Evolutionary conservation across 2,113 vertebrate species (phyloP), one percentile per base, ranked within the genome.

Genomic region (Corapipo altera): DNA sequence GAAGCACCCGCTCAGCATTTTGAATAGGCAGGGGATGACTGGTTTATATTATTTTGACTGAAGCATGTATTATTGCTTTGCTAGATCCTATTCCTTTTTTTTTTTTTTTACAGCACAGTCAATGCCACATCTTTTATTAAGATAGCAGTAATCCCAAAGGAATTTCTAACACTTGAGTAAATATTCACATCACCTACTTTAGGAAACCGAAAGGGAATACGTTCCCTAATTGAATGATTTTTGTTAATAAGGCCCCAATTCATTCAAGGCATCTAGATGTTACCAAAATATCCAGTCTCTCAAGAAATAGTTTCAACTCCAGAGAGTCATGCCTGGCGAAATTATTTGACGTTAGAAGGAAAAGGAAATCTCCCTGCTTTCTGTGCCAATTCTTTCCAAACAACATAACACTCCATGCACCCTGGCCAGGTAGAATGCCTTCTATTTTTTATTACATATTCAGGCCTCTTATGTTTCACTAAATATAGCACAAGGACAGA

Each of bases 121-220:
- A 82, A 11, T 44, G 8, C 27, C 1, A 0, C 2, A 6, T 61
- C 54, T 82, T 83, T 70, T 55, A 79, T 83, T 81, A 75, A 85
- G 35, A 28, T 9, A 27, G 51, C 51, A 9, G 51, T 27, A 52
- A 52, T 52, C 51, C 51, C 51, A 52, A 16, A 52, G 51, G 51
- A 52, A 52, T 27, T 9, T 52, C 51, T 91, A 65, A n/a, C 21
- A 5, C 39, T 84, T 78, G 49, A 86, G 69, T 61, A 91, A 91
- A 91, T 28, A 93, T 22, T 93, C 62, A 43, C 81, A 66, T 61
- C 52, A 71, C 61, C 74, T 89, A 67, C 71, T 75, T 75, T 15
- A 72, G n/a, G 44, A 82, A 96, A 32, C 24, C 93, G 52, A 57
- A 66, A 72, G 67, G 88, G 93, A 93, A 93, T 79, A 79, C 13